Evolutionary conservation across 2,113 vertebrate species (phyloP).

Genomic region (Brachirus orientalis): DNA sequence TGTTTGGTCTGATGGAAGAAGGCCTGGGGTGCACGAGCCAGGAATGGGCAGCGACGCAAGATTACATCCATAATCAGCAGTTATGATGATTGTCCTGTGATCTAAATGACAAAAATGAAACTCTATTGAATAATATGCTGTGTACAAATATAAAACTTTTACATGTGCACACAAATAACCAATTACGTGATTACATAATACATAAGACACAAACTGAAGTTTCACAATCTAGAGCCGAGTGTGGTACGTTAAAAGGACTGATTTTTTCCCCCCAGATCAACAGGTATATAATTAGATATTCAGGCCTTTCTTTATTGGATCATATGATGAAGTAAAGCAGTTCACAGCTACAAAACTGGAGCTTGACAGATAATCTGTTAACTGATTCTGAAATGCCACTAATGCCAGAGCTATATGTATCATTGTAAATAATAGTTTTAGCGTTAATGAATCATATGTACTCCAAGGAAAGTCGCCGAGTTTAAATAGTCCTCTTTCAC

Average conservation of each 20-base stretch:
- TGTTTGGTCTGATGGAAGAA: constrained; percentile 94
- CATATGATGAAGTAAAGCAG: background rate
- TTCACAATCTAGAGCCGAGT: background rate
- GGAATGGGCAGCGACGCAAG: constrained; percentile 92
- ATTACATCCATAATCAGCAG: constrained; percentile 88
- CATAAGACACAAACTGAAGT: background rate
- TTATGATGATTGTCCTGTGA: constrained; percentile 42
- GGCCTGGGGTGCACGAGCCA: constrained; percentile 90
- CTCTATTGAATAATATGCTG: background rate
- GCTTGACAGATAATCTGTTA: no score
- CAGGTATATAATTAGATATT: no score
- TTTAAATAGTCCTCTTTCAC: background rate
- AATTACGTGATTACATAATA: no score
- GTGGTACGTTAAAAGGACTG: background rate
- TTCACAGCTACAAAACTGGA: background rate
- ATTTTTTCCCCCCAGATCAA: background rate
- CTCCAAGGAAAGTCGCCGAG: no score
- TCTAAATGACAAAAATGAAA: constrained; percentile 40
- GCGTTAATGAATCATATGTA: no score
- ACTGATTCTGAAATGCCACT: no score
- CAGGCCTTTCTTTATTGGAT: no score
- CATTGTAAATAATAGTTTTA: no score
- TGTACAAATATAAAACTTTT: no score
- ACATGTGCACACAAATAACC: no score
- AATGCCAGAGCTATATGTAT: no score